These are phyloP conservation scores for Daubentonia madagascariensis DNA, from an alignment of 2,113 vertebrate species.

Conservation along the genomic window DNA sequence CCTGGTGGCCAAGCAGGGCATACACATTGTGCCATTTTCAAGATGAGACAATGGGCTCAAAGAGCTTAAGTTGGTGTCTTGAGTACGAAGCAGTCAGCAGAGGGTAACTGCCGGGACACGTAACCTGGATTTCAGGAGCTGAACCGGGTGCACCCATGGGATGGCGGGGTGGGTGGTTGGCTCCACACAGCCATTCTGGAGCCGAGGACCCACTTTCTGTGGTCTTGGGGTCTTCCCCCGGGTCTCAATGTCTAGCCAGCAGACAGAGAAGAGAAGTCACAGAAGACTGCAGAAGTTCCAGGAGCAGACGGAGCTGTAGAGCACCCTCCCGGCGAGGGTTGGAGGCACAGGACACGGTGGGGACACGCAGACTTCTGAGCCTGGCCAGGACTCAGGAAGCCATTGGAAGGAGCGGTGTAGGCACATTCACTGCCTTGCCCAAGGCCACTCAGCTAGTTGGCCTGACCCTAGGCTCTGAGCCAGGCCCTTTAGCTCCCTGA, in stretches of 20 bases:
- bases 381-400: background rate
- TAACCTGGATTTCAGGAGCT: rapidly evolving
- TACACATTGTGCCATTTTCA: background rate
- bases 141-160: rapidly evolving
- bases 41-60: background rate
- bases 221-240: background rate
- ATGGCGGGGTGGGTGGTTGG: rapidly evolving
- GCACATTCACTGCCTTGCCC: rapidly evolving
- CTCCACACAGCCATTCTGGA: rapidly evolving
- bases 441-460: rapidly evolving
- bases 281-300: background rate
- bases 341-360: rapidly evolving
- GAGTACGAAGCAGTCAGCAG: rapidly evolving
- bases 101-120: background rate
- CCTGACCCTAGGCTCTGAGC: rapidly evolving
- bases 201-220: background rate
- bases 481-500: rapidly evolving
- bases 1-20: background rate
- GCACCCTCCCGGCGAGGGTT: rapidly evolving
- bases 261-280: background rate
- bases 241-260: background rate
- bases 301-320: background rate
- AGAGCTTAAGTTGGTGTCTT: background rate
- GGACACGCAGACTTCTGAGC: rapidly evolving
- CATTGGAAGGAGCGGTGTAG: rapidly evolving